Conservation (phyloP, 2,888 invertebrate species). For the Neocrepidodera transversa region DNA sequence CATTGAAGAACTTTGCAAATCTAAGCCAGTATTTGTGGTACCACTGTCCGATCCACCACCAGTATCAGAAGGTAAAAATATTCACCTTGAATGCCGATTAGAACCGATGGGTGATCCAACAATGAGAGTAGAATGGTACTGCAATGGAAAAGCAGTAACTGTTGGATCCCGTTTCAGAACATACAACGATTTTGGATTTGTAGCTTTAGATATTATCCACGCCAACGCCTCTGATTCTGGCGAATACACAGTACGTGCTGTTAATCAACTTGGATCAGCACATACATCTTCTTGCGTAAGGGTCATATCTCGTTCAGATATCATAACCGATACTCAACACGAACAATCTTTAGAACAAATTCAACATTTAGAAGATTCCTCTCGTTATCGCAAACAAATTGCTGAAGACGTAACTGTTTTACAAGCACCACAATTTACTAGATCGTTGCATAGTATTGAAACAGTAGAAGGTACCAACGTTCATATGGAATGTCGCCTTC, state of each 20-base stretch:
- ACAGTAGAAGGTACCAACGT: conserved; percentile 91
- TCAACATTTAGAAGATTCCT: conserved; percentile 84
- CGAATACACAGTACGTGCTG: conserved; percentile 92
- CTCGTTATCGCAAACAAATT: conserved; percentile 73
- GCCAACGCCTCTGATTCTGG: conserved; percentile 94
- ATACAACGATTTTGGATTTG: conserved; percentile 96
- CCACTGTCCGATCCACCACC: conserved; percentile 87
- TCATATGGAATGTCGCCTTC: conserved; percentile 89
- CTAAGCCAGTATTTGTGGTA: conserved; percentile 92
- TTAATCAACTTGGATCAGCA: conserved; percentile 91
- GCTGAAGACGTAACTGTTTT: conserved; percentile 83
- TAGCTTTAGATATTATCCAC: conserved; percentile 94
- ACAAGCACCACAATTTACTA: conserved; percentile 87
- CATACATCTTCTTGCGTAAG: conserved; percentile 91
- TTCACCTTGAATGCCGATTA: conserved; percentile 89
- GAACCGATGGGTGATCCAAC: conserved; percentile 97
- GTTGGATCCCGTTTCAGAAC: conserved; percentile 93
- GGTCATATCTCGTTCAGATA: conserved; percentile 80
- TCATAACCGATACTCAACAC: conserved; percentile 89
- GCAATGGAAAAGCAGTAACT: conserved; percentile 88
- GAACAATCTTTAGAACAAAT: conserved; percentile 93
- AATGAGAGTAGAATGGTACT: conserved; percentile 95
- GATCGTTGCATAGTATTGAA: conserved; percentile 87
- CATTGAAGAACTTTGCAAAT: conserved; percentile 91
- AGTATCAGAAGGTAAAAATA: conserved; percentile 85